Evolutionary conservation across 2,888 invertebrate species (phyloP).

Genomic region (Xiphydria camelus): DNA sequence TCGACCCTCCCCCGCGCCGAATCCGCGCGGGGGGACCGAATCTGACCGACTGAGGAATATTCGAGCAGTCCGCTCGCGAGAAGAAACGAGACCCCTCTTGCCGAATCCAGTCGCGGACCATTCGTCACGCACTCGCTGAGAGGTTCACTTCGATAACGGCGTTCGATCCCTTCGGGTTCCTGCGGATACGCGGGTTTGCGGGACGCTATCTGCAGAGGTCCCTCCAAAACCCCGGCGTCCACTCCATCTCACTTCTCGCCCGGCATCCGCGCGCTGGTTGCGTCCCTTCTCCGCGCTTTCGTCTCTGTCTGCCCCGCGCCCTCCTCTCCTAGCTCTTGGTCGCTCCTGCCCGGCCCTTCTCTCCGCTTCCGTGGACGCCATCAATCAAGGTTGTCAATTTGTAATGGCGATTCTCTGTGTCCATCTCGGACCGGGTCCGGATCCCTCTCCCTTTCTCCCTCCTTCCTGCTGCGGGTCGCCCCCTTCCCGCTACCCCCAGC

Average conservation of each 20-base stretch:
- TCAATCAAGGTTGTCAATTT: slow-evolving; percentile 64
- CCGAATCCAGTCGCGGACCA: slow-evolving; percentile 51
- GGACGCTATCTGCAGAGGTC: slow-evolving; percentile 43
- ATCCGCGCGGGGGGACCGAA: no score
- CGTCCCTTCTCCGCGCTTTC: slow-evolving; percentile 28
- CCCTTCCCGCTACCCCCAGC: slow-evolving; percentile 13
- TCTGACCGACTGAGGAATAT: no score
- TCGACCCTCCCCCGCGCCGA: slow-evolving; percentile 16
- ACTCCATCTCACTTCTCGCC: slow-evolving; percentile 46
- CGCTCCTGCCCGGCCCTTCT: slow-evolving; percentile 23
- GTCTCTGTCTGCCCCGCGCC: slow-evolving; percentile 18
- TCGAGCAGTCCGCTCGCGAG: no score
- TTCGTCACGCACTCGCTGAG: slow-evolving; percentile 57
- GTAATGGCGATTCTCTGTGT: slow-evolving; percentile 60
- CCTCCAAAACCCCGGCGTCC: slow-evolving; percentile 26
- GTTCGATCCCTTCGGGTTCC: slow-evolving; percentile 22
- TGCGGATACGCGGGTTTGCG: slow-evolving; percentile 34
- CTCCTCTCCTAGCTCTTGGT: slow-evolving; percentile 32
- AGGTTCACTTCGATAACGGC: slow-evolving; percentile 53
- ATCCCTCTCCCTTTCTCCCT: slow-evolving; percentile 27
- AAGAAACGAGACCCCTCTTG: no score
- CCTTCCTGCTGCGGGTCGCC: no score
- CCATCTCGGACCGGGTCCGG: slow-evolving; percentile 51
- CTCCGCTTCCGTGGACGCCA: slow-evolving; percentile 45
- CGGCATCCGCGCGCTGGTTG: slow-evolving; percentile 12